Evolutionary conservation across 1,140 invertebrate genomes (phyloP).

Genomic region (Tyrophagus putrescentiae): DNA sequence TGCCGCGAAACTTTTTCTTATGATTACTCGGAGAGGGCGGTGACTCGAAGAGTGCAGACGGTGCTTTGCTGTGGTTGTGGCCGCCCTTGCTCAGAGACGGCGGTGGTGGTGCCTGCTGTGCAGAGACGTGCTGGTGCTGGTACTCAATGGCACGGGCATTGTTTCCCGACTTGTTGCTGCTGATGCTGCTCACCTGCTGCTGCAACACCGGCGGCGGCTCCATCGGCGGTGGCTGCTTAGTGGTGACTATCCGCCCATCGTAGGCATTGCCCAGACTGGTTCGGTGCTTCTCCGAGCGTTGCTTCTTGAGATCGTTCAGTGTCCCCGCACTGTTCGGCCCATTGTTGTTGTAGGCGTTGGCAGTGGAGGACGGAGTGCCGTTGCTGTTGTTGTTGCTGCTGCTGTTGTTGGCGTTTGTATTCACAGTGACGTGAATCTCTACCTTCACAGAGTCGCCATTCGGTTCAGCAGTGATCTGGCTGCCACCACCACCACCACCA

Average conservation of each 20-base stretch:
- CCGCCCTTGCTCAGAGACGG: too few relatives aligned
- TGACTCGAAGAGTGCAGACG: slow-evolving; percentile 24
- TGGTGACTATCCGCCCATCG: slow-evolving; percentile 1
- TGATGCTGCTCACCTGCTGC: neutral
- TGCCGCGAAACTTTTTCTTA: slow-evolving; percentile 29
- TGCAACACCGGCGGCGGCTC: too few relatives aligned
- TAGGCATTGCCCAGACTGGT: slow-evolving; percentile 21
- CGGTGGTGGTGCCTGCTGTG: too few relatives aligned
- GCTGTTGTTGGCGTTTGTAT: slow-evolving; percentile 42
- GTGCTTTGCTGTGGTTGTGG: too few relatives aligned
- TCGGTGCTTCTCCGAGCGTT: slow-evolving; percentile 42
- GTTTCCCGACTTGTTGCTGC: neutral
- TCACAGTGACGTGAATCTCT: slow-evolving; percentile 32
- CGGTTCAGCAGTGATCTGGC: neutral
- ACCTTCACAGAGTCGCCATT: slow-evolving; percentile 28
- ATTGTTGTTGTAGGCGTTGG: neutral
- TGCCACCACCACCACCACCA: too few relatives aligned
- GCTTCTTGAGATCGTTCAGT: slow-evolving; percentile 74
- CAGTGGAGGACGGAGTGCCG: slow-evolving; percentile 10
- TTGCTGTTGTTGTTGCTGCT: slow-evolving; percentile 47
- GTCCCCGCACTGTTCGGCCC: slow-evolving; percentile 37
- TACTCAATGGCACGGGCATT: neutral
- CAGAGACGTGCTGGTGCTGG: neutral
- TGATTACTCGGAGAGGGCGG: slow-evolving; percentile 30
- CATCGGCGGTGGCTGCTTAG: neutral